phyloP scores from a whole-genome alignment of 2,113 vertebrate genomes.

The Taxidea taxus region DNA sequence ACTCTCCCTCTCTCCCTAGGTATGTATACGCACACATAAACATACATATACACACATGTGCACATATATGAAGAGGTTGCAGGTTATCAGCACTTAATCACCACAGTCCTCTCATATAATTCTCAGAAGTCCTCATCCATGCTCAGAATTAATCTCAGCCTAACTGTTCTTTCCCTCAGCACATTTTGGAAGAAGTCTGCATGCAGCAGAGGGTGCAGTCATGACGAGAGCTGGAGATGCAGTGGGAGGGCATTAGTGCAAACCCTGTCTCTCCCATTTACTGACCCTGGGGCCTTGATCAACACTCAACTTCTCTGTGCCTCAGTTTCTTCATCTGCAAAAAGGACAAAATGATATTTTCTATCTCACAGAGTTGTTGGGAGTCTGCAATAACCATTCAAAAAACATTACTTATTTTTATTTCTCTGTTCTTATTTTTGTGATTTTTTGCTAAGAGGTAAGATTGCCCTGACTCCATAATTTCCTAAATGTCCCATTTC shows the following conservation, averaged over 20 bases:
- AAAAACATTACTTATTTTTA: neutral
- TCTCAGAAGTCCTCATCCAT: neutral
- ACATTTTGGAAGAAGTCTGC: neutral
- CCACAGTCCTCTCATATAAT: neutral
- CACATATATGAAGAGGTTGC: neutral
- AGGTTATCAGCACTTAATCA: neutral
- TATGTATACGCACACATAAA: neutral
- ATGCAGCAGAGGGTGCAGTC: neutral
- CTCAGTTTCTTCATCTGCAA: neutral
- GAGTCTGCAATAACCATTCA: neutral
- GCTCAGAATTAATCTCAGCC: neutral
- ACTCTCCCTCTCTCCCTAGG: neutral
- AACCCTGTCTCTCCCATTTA: neutral
- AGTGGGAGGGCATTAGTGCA: neutral
- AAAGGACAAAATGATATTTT: neutral
- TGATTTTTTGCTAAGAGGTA: neutral
- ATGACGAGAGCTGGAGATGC: neutral
- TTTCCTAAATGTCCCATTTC: neutral
- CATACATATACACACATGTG: no score
- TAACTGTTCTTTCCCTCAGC: neutral
- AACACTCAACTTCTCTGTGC: neutral
- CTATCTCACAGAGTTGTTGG: neutral
- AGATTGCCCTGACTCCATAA: neutral
- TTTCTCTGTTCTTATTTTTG: neutral
- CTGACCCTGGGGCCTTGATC: neutral